Evolutionary conservation across 1,140 invertebrate species (phyloP).

Genomic region (Brachionus asplanchnoidis): DNA sequence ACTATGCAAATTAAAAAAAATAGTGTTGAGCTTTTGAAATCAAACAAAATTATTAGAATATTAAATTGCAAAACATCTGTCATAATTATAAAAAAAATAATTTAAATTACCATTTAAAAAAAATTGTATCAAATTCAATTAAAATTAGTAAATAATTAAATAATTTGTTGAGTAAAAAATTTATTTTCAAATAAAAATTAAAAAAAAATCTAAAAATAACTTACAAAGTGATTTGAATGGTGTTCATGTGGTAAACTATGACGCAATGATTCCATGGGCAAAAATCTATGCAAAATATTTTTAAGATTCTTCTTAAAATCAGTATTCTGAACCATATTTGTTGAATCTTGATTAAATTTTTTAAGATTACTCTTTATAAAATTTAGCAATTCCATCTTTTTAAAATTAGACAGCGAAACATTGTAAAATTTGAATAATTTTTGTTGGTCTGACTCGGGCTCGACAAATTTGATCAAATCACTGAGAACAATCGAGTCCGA

Average conservation of each 20-base stretch:
- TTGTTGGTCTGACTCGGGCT: neutral
- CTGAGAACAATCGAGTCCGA: neutral
- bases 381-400: neutral
- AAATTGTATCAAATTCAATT: too few relatives aligned
- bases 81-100: too few relatives aligned
- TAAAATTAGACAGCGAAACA: neutral
- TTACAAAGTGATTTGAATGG: neutral
- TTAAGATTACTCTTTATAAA: neutral
- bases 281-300: neutral
- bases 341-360: too few relatives aligned
- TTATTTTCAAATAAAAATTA: neutral
- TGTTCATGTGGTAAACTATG: neutral
- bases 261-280: neutral
- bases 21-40: too few relatives aligned
- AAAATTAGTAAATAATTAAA: too few relatives aligned
- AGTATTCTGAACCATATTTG: neutral
- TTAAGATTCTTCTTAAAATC: neutral
- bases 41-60: too few relatives aligned
- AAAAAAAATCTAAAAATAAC: neutral
- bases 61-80: too few relatives aligned
- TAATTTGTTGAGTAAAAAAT: too few relatives aligned
- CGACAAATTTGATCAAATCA: slow-evolving; percentile 26
- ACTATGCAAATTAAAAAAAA: too few relatives aligned
- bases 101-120: too few relatives aligned
- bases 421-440: slow-evolving; percentile 7